Base-by-base conservation (phyloP, 2,797 vertebrate species). In the Anguilla anguilla region DNA sequence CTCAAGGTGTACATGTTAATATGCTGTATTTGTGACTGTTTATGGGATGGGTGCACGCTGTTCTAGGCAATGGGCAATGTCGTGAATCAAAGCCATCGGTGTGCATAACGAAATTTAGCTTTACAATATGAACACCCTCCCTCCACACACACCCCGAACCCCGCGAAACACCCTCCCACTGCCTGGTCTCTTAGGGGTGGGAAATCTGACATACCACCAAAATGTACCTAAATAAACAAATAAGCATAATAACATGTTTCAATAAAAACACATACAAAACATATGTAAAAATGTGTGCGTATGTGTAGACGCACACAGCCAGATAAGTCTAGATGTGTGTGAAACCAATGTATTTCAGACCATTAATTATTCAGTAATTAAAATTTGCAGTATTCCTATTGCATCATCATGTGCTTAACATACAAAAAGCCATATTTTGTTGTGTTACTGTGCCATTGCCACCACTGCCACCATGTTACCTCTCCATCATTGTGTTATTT, bases 341-440 rank as follows among this genome's bases (percentile, higher is more conserved):
- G 35, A 74, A 35, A 43, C 74, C 69, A 72, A 72, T 72, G 69
- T 5, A 77, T 43, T 35, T 77, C 74, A 43, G 19, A 77, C 74
- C 74, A 77, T 77, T 77, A 39, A 22, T 77, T 77, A 77, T 43
- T 77, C 35, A 77, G 39, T 77, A 43, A 77, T 77, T 77, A 77
- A 77, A 39, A 77, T 19, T 46, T 39, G 74, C 74, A 77, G 19
- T 43, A 77, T 77, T 77, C 31, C 72, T 43, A 77, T 77, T 77
- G 74, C 74, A 77, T 39, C 35, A 43, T 39, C 74, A 77, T 46
- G 4, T 46, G 43, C 43, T 46, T 17, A 7, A 9, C 6, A 77
- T 19, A 39, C 43, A 43, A 39, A 43, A 77, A 77, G 74, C 35
- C 35, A 77, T 6, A 77, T 19, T 11, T 28, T 72, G 67, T 72